Base-by-base conservation (phyloP, 2,888 invertebrate species). In the Phanerotoma sp. region DNA sequence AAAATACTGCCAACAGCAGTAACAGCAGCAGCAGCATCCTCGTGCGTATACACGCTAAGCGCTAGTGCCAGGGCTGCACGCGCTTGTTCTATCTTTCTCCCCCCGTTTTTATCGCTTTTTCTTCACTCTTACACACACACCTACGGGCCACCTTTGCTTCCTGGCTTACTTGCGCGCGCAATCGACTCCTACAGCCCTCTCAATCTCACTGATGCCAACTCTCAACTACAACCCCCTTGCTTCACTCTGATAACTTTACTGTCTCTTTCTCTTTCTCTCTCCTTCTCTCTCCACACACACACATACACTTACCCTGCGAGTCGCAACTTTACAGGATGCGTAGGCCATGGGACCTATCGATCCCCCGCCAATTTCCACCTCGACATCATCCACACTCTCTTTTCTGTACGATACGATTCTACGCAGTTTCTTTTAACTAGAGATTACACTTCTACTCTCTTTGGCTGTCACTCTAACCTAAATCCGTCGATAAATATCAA, bases 301-400 rank as follows among this genome's bases (percentile, higher is more conserved):
- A n/a, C n/a, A n/a, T n/a, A n/a, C n/a, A n/a, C n/a, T n/a, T 30
- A 30, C 30, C n/a, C 1, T 20, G 18, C 38, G 38, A 18, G 18
- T 11, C 38, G 20, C 5, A 18, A 33, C 46, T 32, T 46, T 46
- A 20, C 41, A 41, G 21, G 33, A 30, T 48, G 54, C 44, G 28
- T 44, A 35, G 51, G 44, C 44, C 35, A n/a, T 9, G 38, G 20
- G 20, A 47, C 49, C 58, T 56, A 60, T 60, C 62, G 62, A 62
- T 62, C 57, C 54, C 46, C 57, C 50, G 54, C 57, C 57, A 62
- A 58, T 62, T 62, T 62, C 57, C n/a, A n/a, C n/a, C 57, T 59
- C 61, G 61, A 62, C 60, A 57, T 42, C 54, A 54, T 54, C 56
- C 54, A 41, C 57, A 48, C n/a, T n/a, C n/a, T n/a, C n/a, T n/a